Conservation (phyloP, 2,113 vertebrate genomes). For the Macrotis lagotis region DNA sequence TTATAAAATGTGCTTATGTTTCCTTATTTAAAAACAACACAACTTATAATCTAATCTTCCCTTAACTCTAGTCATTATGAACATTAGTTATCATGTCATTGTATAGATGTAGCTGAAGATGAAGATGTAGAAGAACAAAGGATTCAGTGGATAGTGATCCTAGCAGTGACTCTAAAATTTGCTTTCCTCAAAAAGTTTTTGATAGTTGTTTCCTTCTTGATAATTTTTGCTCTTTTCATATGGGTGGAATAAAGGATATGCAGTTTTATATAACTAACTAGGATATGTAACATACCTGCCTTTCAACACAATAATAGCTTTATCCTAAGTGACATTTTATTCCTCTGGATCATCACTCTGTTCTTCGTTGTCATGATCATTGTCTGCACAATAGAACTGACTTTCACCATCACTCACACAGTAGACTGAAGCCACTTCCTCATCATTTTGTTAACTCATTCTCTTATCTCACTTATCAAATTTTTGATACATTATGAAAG, state of each 20-base stretch:
- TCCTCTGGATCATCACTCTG: slow-evolving; percentile 11
- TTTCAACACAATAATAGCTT: neutral
- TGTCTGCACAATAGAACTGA: neutral
- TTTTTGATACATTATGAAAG: neutral
- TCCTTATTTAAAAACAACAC: neutral
- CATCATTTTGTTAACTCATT: neutral
- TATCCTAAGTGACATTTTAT: neutral
- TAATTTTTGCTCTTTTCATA: slow-evolving; percentile 23
- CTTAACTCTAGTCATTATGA: neutral
- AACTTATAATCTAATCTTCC: neutral
- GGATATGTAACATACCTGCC: neutral
- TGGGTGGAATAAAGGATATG: slow-evolving; percentile 5
- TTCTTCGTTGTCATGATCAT: neutral
- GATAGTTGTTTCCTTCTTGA: neutral
- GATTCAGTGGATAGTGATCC: neutral
- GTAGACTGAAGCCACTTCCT: neutral
- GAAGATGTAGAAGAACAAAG: neutral
- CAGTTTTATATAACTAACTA: slow-evolving; percentile 13
- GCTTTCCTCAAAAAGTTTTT: neutral
- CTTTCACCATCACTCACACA: neutral
- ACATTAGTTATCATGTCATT: neutral
- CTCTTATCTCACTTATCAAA: neutral
- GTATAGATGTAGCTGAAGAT: neutral
- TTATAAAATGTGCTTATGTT: neutral
- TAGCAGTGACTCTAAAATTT: neutral